Evolutionary conservation across 2,888 invertebrate species (phyloP).

Genomic region (Kuschelorhynchus macadamiae): DNA sequence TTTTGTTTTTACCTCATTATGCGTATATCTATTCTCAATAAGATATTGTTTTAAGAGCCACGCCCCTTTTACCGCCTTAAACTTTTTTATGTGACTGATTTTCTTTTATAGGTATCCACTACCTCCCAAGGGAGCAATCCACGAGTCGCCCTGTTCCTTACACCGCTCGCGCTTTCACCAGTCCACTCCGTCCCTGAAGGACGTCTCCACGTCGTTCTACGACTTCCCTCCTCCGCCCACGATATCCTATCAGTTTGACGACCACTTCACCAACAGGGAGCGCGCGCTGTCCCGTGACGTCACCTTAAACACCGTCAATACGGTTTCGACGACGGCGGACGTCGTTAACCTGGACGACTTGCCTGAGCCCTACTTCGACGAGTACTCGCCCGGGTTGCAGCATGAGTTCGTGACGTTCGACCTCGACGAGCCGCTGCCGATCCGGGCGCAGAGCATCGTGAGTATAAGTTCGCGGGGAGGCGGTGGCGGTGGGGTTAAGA

Average conservation of each 20-base stretch:
- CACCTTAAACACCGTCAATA: slow-evolving; percentile 72
- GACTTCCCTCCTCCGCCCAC: slow-evolving; percentile 78
- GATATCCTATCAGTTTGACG: slow-evolving; percentile 74
- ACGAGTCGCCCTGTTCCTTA: slow-evolving; percentile 73
- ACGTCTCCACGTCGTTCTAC: slow-evolving; percentile 73
- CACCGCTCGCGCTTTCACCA: slow-evolving; percentile 68
- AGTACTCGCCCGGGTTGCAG: slow-evolving; percentile 72
- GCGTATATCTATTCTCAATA: no score
- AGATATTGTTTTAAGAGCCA: no score
- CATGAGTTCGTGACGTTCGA: slow-evolving; percentile 82
- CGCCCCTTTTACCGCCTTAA: no score
- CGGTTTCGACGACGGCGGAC: slow-evolving; percentile 70
- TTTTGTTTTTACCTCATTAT: no score
- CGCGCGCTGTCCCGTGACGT: slow-evolving; percentile 71
- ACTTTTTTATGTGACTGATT: not conserved
- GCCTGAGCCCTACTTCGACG: slow-evolving; percentile 66
- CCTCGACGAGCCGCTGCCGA: slow-evolving; percentile 72
- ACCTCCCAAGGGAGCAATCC: slow-evolving; percentile 68
- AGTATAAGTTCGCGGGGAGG: slow-evolving; percentile 63
- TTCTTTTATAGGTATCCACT: slow-evolving; percentile 21
- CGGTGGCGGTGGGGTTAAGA: slow-evolving; percentile 65
- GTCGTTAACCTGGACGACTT: slow-evolving; percentile 70
- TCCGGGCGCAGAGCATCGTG: slow-evolving; percentile 63
- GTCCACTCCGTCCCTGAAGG: slow-evolving; percentile 73
- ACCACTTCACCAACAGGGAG: slow-evolving; percentile 58